Evolutionary conservation across 1,140 invertebrate genomes (phyloP).

Genomic region (Pogonomyrmex barbatus): DNA sequence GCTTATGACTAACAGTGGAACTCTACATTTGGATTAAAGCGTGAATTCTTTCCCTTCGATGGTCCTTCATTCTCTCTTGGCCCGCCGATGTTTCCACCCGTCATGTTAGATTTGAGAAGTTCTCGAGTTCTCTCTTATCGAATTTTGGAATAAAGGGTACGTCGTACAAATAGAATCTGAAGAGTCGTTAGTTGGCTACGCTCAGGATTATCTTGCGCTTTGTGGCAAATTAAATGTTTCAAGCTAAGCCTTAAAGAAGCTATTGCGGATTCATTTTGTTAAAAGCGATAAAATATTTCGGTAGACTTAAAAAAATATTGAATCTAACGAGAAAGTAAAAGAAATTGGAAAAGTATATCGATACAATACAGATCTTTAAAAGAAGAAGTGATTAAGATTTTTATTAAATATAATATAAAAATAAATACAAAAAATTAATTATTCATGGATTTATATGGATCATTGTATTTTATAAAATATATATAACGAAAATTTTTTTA

Average conservation of each 20-base stretch:
- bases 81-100: not conserved
- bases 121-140: conserved; percentile 1
- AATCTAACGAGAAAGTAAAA: not conserved
- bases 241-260: conserved; percentile 15
- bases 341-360: not conserved
- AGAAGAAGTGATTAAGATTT: not conserved
- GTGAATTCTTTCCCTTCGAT: not conserved
- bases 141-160: not conserved
- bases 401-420: not conserved
- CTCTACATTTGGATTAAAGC: not conserved
- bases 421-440: not conserved
- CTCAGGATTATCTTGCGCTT: not conserved
- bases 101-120: conserved; percentile 58
- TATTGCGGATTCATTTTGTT: conserved; percentile 20
- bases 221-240: not conserved
- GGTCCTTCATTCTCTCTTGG: not conserved
- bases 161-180: conserved; percentile 27
- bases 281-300: too few relatives aligned
- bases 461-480: too few relatives aligned
- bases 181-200: conserved; percentile 23
- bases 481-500: too few relatives aligned
- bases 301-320: conserved; percentile 12
- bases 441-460: not conserved
- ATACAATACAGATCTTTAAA: not conserved
- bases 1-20: conserved; percentile 21